Evolutionary conservation across 2,888 invertebrate genomes (phyloP), one percentile per base, ranked within the genome.

Genomic region (Zootermopsis nevadensis): DNA sequence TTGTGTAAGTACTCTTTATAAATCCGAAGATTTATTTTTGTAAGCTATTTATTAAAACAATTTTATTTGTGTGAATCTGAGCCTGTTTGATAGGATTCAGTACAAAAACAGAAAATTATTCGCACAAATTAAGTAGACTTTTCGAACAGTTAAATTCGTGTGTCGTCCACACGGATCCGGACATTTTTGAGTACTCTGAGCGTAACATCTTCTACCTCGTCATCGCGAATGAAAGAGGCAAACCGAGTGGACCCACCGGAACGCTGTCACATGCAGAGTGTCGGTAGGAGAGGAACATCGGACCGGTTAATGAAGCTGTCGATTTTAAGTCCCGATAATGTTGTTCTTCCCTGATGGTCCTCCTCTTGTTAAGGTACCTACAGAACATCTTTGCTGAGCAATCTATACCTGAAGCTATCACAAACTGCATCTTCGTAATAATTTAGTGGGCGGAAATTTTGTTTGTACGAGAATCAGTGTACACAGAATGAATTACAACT

Each of bases 231-330:
- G 60, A 60, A n/a, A 27, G 60, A 60, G n/a, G 60, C n/a, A 1
- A 27, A n/a, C 4, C 7, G 22, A 69, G 19, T 6, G 53, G 77
- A 77, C 77, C 77, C 33, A 77, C 77, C 77, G 31, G 48, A 31
- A 55, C 48, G 77, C 77, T 55, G 31, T 77, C 24, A 53, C 48
- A 48, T 55, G 55, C 53, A 55, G 31, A 77, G 55, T 48, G 76
- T 55, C 31, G 24, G 48, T 12, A 12, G 77, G 55, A 31, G 42
- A 31, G 76, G 77, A 77, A 33, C 69, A 69, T 15, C 33, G 19
- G 22, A 10, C 24, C 77, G n/a, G 1, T 55, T 77, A 77, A 77
- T 77, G 77, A 77, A 77, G 77, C 77, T 77, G 77, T 77, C 77
- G 77, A 77, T 77, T 30, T 33, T 10, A 53, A 19, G 55, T 77